These are phyloP conservation scores for Metacarcinus magister DNA, from an alignment of 2,888 invertebrate species.

Conservation along the genomic window DNA sequence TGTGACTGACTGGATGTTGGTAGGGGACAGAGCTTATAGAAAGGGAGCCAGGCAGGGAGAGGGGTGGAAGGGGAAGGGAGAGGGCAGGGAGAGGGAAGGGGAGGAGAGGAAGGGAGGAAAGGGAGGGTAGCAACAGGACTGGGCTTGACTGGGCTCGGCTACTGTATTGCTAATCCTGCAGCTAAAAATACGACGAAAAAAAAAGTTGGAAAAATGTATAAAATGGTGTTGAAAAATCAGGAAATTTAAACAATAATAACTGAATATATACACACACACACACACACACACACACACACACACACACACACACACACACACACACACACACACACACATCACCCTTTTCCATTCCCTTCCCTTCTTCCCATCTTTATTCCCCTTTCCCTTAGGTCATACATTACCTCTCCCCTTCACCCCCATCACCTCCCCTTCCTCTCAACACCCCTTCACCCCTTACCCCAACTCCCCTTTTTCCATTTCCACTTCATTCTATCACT, in stretches of 20 bases:
- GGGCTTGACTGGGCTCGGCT: too few species aligned
- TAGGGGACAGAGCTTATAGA: neutral
- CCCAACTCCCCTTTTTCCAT: neutral
- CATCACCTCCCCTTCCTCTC: neutral
- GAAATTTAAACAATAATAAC: neutral
- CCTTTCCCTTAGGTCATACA: neutral
- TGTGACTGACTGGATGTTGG: neutral
- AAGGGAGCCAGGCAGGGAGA: neutral
- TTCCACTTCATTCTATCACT: neutral
- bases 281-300: conserved; percentile 57
- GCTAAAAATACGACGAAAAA: neutral
- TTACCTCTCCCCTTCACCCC: neutral
- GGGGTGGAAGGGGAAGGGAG: neutral
- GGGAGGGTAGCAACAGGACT: neutral
- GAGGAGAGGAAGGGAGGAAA: neutral
- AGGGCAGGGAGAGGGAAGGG: neutral
- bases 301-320: conserved; percentile 60
- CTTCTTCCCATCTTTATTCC: neutral
- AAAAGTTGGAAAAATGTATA: neutral
- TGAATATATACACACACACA: conserved; percentile 7
- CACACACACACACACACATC: neutral
- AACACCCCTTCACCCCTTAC: neutral
- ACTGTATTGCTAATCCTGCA: neutral
- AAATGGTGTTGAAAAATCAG: neutral
- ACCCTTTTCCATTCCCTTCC: neutral